Base-by-base conservation (phyloP, 2,888 invertebrate genomes). In the Palloptera scutellata region DNA sequence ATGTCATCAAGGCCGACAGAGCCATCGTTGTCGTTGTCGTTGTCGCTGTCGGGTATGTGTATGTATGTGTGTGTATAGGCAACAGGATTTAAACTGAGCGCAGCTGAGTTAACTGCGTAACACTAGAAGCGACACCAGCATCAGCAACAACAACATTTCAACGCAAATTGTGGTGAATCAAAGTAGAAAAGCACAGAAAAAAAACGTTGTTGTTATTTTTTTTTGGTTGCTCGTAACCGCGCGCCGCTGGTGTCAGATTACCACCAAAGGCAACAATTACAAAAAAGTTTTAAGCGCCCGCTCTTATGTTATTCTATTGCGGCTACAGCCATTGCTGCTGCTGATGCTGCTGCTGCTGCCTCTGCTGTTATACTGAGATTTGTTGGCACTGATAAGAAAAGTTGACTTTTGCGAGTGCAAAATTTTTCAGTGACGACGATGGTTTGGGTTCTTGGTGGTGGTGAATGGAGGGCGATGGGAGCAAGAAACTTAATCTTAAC, bases 351-450 rank as follows among this genome's bases (percentile, higher is more conserved):
- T 30, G n/a, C 48, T 57, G 64, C 13, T 65, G 43, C 45, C 55
- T 12, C 48, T 57, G 57, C 53, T 66, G 10, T n/a, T 15, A 11
- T 64, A 53, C 10, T 52, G 52, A 43, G 69, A 69, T 68, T 64
- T 73, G 68, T 65, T 53, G 64, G 57, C 60, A 54, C 67, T 61
- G 61, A 67, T 69, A 68, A 70, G 57, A 68, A 69, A 71, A 69
- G 61, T 70, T 70, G 64, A 70, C 70, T 70, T 70, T 68, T 61
- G 61, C 60, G 43, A 64, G 42, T 61, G 54, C 63, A 52, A 60
- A 54, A 48, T 62, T 54, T 57, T 59, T 51, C 62, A 43, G 52
- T 40, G 52, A 8, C 15, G 30, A 30, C 30, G 51, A 15, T 13
- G 51, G 51, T 48, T n/a, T n/a, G n/a, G n/a, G n/a, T n/a, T n/a